Evolutionary conservation across 2,113 vertebrate genomes (phyloP).

Genomic region (Neomonachus schauinslandi): DNA sequence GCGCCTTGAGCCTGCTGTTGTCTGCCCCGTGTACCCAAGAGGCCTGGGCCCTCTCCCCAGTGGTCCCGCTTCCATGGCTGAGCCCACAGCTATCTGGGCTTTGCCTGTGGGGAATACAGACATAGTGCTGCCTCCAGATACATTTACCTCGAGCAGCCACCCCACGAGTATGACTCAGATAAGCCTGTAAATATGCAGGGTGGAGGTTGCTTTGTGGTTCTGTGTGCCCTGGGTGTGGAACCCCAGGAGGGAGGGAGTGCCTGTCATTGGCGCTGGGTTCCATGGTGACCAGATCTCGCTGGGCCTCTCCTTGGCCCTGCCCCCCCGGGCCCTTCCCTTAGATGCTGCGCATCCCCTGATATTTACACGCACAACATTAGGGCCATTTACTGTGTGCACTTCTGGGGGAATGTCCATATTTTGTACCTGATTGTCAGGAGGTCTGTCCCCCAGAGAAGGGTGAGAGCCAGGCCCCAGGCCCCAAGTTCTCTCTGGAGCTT

Average conservation of each 20-base stretch:
- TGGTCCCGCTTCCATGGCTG: accelerated
- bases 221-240: neutral
- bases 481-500: neutral
- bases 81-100: neutral
- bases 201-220: neutral
- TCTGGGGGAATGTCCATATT: neutral
- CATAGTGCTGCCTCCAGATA: neutral
- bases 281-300: too few species aligned
- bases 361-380: neutral
- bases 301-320: neutral
- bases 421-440: neutral
- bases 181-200: neutral
- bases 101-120: neutral
- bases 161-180: neutral
- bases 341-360: neutral
- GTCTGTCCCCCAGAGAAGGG: neutral
- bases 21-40: neutral
- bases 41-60: neutral
- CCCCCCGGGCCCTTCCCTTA: neutral
- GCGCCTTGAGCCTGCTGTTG: neutral
- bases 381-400: neutral
- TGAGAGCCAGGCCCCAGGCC: neutral
- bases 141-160: neutral
- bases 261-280: neutral
- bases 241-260: neutral